Evolutionary conservation across 2,797 vertebrate species (phyloP), one percentile per base, ranked within the genome.

Genomic region (Alouatta caraya): DNA sequence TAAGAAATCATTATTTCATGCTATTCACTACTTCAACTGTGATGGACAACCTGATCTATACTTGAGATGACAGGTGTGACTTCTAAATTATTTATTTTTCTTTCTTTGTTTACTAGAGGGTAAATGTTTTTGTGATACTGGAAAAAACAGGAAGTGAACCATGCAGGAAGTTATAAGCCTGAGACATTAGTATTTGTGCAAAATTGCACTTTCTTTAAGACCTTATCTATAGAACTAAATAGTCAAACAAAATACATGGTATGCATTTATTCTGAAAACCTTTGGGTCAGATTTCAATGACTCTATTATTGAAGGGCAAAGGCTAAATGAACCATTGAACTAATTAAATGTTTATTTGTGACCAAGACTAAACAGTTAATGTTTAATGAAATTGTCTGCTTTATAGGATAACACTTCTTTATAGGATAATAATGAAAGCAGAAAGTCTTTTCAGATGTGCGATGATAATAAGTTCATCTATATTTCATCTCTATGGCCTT

Each of bases 31-130:
- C 55, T 86, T 64, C 42, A 67, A 46, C 39, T 64, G 10, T 79
- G 39, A 93, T 88, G 9, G 61, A 10, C 42, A 95, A 75, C 67
- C 61, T 87, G 79, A 91, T 80, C 75, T 61, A 33, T n/a, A 26
- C 55, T 70, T 82, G 48, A 86, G n/a, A 26, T 84, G 14, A 64
- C n/a, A 94, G 24, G 19, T 89, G 37, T 48, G 21, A 55, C 24
- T 93, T 83, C 39, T 93, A 82, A 87, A 64, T 70, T 83, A 82
- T 94, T 92, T 78, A 59, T 67, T 97, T 90, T 94, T 88, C 39
- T 89, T 87, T 33, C 42, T 94, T 88, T 92, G 52, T 55, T 59
- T 88, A 90, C 44, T 88, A 84, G 28, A 85, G 90, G 96, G 30
- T 75, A 94, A 95, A 84, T 64, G 19, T 1, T 64, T 96, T 83